Base-by-base conservation (phyloP, 1,140 invertebrate species). In the Drosophila biarmipes region DNA sequence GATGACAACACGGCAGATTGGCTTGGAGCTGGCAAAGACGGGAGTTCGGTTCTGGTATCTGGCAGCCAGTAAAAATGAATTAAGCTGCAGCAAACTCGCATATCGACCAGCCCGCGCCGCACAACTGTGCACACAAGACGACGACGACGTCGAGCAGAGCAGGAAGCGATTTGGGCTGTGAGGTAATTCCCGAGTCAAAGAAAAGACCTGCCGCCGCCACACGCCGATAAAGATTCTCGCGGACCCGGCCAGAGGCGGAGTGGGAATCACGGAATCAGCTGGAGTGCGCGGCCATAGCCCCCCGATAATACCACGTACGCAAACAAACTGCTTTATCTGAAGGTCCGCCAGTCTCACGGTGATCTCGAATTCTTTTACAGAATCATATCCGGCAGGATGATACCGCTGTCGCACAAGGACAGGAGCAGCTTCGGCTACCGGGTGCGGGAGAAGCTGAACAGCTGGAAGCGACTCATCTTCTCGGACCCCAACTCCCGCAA, bases 401-500 rank as follows among this genome's bases (percentile, higher is more conserved):
- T 97, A 92, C 96, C 96, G 15, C 91, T 97, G 54, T 95, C 95
- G 49, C 96, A 97, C 91, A 96, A 95, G 91, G 96, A 97, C 91
- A 94, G 94, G n/a, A 92, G 94, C 37, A 94, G 94, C 55, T 91
- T 95, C 38, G 90, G 94, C 15, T 94, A 94, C 61, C 93, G 95
- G 31, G 92, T 96, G 38, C 94, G 94, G 75, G 96, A 97, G 78
- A 96, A 95, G 85, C 77, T 97, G 0, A 92, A 94, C 72, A 95
- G 95, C 72, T 96, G 95, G 95, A 93, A 96, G n/a, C 94, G 98
- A 73, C 93, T 98, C 19, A 97, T 99, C 76, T 97, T 98, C 91
- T 96, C 97, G 2, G 98, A 99, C 92, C 95, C 95, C 90, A 98
- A 97, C 92, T 98, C 97, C 4, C 95, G 97, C 80, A 99, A 99